Base-by-base conservation (phyloP, 2,888 invertebrate genomes). In the Idaea biselata region DNA sequence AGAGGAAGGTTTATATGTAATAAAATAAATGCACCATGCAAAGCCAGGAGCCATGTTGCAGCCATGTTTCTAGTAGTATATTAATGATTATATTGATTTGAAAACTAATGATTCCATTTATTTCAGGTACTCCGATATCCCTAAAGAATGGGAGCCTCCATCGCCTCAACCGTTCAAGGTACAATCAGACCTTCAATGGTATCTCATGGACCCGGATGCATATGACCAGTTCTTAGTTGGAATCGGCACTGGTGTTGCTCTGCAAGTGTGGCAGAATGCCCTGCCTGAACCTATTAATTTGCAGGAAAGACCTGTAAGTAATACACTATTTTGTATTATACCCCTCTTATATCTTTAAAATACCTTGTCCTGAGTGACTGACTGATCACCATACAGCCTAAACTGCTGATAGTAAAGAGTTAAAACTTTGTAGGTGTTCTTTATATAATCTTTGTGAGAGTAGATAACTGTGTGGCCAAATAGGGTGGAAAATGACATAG, bases 151-250 rank as follows among this genome's bases (percentile, higher is more conserved):
- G 99, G 96, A 97, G 69, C 96, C 97, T 0, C 99, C 99, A 57
- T 94, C 95, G 60, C 96, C 97, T 0, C 96, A 97, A 81, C 96
- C 97, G 0, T 99, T 97, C 89, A 96, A 97, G 83, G 97, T 98
- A 64, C 97, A 98, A 82, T 97, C 97, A 55, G 99, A 99, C 91
- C 92, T 99, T 64, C 97, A 98, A 84, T 97, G 96, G 89, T 99
- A 97, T 92, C 93, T 99, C 55, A 94, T 97, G 84, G 98, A 99
- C 80, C 97, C 97, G 0, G 99, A 99, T 91, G 97, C 98, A 61
- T 97, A 97, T 78, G 99, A 99, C 91, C 99, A 99, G 86, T 99
- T 96, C 88, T 95, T 97, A 77, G 96, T 99, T 16, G 97, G 98
- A 18, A 95, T 96, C 60, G 97, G 98, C 59, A 96, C 96, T 60